Base-by-base conservation (phyloP, 2,888 invertebrate species). In the Hirtodrosophila histrioides region DNA sequence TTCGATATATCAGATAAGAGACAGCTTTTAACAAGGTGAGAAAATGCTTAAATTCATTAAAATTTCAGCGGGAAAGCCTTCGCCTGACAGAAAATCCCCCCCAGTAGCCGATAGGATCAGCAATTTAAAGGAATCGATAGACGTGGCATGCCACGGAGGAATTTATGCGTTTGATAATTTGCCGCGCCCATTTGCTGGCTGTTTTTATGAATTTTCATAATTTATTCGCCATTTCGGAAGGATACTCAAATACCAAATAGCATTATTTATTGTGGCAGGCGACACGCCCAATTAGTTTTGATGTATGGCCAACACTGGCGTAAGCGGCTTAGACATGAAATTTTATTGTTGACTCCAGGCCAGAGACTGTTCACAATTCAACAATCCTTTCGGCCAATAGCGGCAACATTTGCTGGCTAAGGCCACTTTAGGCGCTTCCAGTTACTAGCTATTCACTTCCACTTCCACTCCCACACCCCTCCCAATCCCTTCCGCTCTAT, bases 271-370 rank as follows among this genome's bases (percentile, higher is more conserved):
- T 61, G 64, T 37, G 36, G 11, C 12, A 51, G 35, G 4, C 60
- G 68, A 65, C 72, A 80, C 76, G 84, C 75, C 75, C 75, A 80
- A 87, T 88, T 88, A 86, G 80, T 63, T 66, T 55, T 69, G 67
- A 78, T 76, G 68, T 70, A 69, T 69, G 44, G 40, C 37, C 61
- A 31, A 53, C 24, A 12, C 31, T 54, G 35, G 39, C 10, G 46
- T 78, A 75, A 75, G 75, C 78, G 46, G 63, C 65, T 78, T 68
- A 62, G 56, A 60, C 50, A 67, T 60, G 62, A 60, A 49, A 74
- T 62, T 78, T 65, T 41, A 74, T 64, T 70, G 76, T 68, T 69
- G 68, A 68, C 75, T 69, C 53, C 44, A 37, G 39, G 12, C 33
- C 12, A 43, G 50, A 29, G 24, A 39, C 48, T 24, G 11, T 33